Base-by-base conservation (phyloP, 2,113 vertebrate genomes). In the Strigops habroptila region DNA sequence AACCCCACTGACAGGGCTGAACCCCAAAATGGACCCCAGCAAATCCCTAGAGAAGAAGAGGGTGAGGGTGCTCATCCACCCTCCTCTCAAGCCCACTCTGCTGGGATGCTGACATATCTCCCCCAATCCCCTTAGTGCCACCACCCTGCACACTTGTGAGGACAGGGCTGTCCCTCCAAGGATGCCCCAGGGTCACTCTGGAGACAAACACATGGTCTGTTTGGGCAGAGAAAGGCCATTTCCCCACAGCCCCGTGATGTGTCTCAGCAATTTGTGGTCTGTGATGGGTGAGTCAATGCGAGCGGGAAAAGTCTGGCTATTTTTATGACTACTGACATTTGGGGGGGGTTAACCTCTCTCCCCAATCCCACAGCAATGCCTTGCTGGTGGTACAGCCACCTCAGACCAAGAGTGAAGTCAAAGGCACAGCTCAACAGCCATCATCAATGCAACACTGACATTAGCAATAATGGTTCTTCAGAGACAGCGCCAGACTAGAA, bases 231-330 rank as follows among this genome's bases (percentile, higher is more conserved):
- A 28, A 3, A 46, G 88, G 43, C 5, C 0, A 28, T 82, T 77
- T 39, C 78, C 62, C 82, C 69, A 4, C 52, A 51, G 62, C 71
- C 53, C 23, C 24, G 2, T 43, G 91, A 43, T 1, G 5, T 35
- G 35, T 14, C 83, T 92, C 87, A 78, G 91, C 92, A 35, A 70
- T 91, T 53, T 88, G 63, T 0, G 63, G 85, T 73, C 67, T 57
- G 82, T 39, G 82, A 41, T 0, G 59, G 52, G 17, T 94, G 93
- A 96, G 39, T 94, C 95, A 94, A 65, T 3, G 37, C 0, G 49
- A 95, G 82, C 14, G 1, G 90, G 92, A 90, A 95, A 35, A 77
- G 24, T 6, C 31, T 0, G 39, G 87, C 67, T 97, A 65, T 86
- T 96, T 96, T 93, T 90, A 88, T 44, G 44, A 35, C 9, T n/a